A percentile compares a stretch with the other conserved stretches of the same genome.
These are phyloP conservation scores for Drosophila demipolita DNA, from an alignment of 2,888 invertebrate species.

Conservation along the genomic window DNA sequence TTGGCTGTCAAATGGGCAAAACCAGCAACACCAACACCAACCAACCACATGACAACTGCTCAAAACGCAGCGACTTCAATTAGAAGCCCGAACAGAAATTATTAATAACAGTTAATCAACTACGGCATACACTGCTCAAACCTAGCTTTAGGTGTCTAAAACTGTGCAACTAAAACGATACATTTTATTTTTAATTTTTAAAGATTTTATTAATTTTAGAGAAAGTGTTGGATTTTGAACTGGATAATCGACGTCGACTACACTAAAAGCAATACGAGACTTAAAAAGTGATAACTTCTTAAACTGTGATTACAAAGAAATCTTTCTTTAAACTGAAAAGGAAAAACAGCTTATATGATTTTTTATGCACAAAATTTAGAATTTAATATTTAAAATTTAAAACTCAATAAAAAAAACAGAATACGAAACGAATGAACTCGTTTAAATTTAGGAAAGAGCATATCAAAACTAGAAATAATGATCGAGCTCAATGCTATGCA, in stretches of 20 bases:
- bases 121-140: neutral
- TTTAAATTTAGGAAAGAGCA: neutral
- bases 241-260: neutral
- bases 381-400: neutral
- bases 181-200: too few species aligned
- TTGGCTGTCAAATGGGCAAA: slow-evolving; percentile 1
- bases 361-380: neutral
- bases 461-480: slow-evolving; percentile 19
- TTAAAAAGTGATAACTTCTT: neutral
- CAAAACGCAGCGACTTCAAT: slow-evolving; percentile 54
- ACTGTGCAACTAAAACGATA: neutral
- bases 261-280: neutral
- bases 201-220: neutral
- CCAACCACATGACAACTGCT: slow-evolving; percentile 37
- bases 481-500: slow-evolving; percentile 47
- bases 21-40: neutral
- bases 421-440: neutral
- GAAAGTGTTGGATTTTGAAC: neutral
- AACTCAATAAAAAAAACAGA: neutral
- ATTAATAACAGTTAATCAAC: neutral
- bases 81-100: slow-evolving; percentile 27
- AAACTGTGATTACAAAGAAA: neutral
- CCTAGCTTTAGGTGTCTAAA: too few species aligned
- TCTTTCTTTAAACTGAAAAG: neutral
- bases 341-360: neutral